Percentiles rank a stretch among this genome's conserved stretches.
Conservation (phyloP, 2,888 invertebrate species). For the Meliscaeva auricollis region DNA sequence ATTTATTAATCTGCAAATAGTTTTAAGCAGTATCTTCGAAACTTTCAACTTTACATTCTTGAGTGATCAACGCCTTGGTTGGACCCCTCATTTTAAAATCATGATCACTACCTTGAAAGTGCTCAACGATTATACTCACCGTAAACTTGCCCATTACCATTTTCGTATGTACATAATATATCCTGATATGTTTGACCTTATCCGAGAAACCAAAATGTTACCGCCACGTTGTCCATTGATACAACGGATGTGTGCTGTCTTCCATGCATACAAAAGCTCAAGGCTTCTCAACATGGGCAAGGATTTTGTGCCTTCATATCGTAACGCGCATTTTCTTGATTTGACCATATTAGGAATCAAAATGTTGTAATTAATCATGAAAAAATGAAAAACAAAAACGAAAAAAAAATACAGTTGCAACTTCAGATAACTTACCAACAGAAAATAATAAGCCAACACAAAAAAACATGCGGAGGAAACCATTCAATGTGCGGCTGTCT, state of each 20-base stretch:
- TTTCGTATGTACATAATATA: background rate
- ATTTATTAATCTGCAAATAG: too few relatives aligned
- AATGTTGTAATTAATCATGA: slow-evolving; percentile 63
- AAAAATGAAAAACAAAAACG: slow-evolving; percentile 10
- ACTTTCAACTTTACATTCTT: too few relatives aligned
- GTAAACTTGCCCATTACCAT: slow-evolving; percentile 28
- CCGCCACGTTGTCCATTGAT: slow-evolving; percentile 5
- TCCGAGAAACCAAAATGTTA: slow-evolving; percentile 44
- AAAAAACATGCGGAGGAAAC: slow-evolving; percentile 4
- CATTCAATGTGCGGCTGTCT: background rate
- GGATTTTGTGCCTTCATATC: slow-evolving; percentile 43
- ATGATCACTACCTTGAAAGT: slow-evolving; percentile 31
- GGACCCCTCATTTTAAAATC: slow-evolving; percentile 4
- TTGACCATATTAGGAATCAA: slow-evolving; percentile 64
- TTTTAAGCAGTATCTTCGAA: too few relatives aligned
- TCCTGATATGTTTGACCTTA: slow-evolving; percentile 55
- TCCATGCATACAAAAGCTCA: slow-evolving; percentile 40
- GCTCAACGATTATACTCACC: slow-evolving; percentile 42
- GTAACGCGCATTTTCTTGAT: slow-evolving; percentile 59
- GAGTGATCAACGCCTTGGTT: too few relatives aligned
- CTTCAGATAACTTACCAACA: slow-evolving; percentile 15
- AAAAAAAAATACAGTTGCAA: slow-evolving; percentile 39
- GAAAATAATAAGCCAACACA: background rate
- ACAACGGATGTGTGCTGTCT: background rate
- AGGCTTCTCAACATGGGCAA: slow-evolving; percentile 54